These are phyloP conservation scores for Paracentrotus lividus DNA, from an alignment of 53 echinoderm and acorn worm species.

Conservation along the genomic window DNA sequence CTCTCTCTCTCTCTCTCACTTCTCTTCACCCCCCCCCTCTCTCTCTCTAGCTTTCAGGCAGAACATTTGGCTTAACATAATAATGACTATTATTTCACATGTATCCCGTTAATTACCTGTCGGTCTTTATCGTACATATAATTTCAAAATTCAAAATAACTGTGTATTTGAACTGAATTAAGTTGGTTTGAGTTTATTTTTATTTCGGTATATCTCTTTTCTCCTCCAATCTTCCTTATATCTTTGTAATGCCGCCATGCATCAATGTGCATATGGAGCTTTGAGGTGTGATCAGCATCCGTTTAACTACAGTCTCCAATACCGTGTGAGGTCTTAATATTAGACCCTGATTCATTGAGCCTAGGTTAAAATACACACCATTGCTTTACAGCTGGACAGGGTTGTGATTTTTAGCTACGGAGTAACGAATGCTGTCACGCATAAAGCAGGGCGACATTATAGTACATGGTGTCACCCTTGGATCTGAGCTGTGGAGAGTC, in stretches of 20 bases:
- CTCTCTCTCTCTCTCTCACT: neutral
- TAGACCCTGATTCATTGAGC: neutral
- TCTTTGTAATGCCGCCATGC: too few species aligned
- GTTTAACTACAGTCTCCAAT: neutral
- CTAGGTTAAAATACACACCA: neutral
- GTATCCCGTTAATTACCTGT: too few species aligned
- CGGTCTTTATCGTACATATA: too few species aligned
- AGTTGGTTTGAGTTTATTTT: too few species aligned
- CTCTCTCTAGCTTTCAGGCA: neutral
- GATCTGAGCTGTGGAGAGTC: neutral
- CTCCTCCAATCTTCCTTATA: neutral
- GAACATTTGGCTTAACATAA: too few species aligned
- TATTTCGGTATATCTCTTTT: neutral
- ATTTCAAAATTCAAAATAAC: too few species aligned
- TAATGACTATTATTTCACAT: too few species aligned
- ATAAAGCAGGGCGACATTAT: neutral
- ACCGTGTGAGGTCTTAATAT: neutral
- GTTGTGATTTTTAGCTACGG: constrained; percentile 24
- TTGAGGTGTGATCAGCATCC: too few species aligned
- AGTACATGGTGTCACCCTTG: constrained; percentile 5
- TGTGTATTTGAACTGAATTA: too few species aligned
- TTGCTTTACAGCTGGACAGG: neutral
- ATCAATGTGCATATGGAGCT: too few species aligned
- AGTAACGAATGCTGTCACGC: neutral
- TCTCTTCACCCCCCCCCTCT: neutral